Percentiles rank a stretch among this genome's conserved stretches.
Evolutionary conservation across 2,888 invertebrate species (phyloP).

Genomic region (Lasioglossum malachurum): DNA sequence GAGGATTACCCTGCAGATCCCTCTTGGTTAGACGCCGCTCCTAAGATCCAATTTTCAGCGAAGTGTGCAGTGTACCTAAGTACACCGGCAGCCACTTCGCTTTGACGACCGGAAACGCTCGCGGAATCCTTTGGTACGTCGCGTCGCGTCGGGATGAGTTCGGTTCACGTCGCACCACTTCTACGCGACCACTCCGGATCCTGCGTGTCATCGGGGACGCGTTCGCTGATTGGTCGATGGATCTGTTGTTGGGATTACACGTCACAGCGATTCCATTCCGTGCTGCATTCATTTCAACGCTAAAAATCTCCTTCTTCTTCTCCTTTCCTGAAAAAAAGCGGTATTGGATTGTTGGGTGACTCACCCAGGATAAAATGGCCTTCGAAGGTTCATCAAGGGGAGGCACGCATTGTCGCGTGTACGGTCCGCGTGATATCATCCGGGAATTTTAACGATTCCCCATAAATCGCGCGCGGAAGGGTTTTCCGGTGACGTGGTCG

Average conservation of each 20-base stretch:
- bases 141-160: conserved; percentile 8
- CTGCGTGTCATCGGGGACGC: neutral
- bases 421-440: conserved; percentile 11
- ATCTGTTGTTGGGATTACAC: neutral
- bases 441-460: conserved; percentile 53
- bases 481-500: neutral
- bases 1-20: conserved; percentile 71
- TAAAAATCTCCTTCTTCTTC: no score
- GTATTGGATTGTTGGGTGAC: neutral
- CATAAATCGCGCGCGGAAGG: conserved; percentile 44
- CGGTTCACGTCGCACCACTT: neutral
- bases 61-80: conserved; percentile 58
- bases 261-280: neutral
- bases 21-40: conserved; percentile 66
- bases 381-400: neutral
- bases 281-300: neutral
- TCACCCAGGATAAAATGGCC: neutral
- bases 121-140: conserved; percentile 44
- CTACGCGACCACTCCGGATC: neutral
- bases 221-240: neutral
- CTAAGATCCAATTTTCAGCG: conserved; percentile 73
- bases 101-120: conserved; percentile 62
- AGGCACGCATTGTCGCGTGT: conserved; percentile 8
- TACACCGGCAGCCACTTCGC: conserved; percentile 56
- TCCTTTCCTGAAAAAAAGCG: no score